A percentile compares a stretch with the other conserved stretches of the same genome.
Conservation (phyloP, 2,113 vertebrate genomes). For the Laticauda colubrina region DNA sequence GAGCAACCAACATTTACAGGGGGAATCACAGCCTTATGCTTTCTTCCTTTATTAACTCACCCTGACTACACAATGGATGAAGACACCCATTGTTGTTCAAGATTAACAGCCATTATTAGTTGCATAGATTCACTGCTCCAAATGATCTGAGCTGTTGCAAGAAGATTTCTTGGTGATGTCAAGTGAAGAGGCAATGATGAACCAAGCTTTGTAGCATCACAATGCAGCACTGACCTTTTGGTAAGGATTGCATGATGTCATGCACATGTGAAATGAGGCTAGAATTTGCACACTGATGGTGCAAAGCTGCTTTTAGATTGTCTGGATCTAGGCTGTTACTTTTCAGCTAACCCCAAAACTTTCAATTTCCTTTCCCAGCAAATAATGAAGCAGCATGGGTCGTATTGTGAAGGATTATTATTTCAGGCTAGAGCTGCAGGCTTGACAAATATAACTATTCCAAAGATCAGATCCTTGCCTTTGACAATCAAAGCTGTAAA, state of each 20-base stretch:
- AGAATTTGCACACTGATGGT: background rate
- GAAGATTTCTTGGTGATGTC: background rate
- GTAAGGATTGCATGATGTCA: background rate
- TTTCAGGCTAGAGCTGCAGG: background rate
- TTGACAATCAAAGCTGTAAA: background rate
- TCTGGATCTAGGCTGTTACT: background rate
- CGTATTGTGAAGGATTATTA: background rate
- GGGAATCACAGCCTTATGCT: background rate
- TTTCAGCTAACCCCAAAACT: background rate
- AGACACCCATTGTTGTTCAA: background rate
- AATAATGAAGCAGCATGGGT: background rate
- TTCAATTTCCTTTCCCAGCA: background rate
- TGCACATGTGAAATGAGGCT: background rate
- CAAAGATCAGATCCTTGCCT: background rate
- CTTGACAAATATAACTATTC: background rate
- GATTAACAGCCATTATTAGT: conserved; percentile 5
- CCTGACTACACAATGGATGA: background rate
- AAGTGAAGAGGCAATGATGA: background rate
- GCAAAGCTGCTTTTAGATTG: background rate
- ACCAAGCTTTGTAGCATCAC: background rate
- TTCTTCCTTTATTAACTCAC: background rate
- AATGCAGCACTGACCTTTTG: background rate
- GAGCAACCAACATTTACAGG: background rate
- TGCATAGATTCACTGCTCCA: background rate
- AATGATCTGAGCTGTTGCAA: background rate